These are phyloP conservation scores for Ctena decussata DNA, from an alignment of 2,888 invertebrate genomes.

Conservation along the genomic window DNA sequence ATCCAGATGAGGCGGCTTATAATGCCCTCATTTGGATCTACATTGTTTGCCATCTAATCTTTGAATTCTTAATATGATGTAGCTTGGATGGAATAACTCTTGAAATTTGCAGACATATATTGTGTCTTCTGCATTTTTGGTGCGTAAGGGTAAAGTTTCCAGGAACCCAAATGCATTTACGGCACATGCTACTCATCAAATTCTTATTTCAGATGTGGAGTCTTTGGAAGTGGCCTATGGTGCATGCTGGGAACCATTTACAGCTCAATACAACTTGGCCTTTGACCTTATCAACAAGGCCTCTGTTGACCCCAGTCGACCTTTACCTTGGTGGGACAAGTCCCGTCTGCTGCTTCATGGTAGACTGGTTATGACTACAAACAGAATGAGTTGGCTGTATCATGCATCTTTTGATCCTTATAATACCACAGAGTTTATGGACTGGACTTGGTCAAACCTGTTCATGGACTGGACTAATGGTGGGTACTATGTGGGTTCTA, in stretches of 20 bases:
- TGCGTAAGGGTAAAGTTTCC: too few relatives aligned
- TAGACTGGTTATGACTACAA: slow-evolving; percentile 94
- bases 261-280: slow-evolving; percentile 95
- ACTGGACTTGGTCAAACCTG: slow-evolving; percentile 97
- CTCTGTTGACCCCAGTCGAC: slow-evolving; percentile 94
- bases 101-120: too few relatives aligned
- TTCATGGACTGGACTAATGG: slow-evolving; percentile 99
- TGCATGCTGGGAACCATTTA: slow-evolving; percentile 99
- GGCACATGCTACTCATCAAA: too few relatives aligned
- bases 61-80: too few relatives aligned
- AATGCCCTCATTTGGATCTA: too few relatives aligned
- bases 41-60: too few relatives aligned
- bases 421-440: slow-evolving; percentile 99
- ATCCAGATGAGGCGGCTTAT: too few relatives aligned
- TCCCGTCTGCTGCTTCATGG: slow-evolving; percentile 97
- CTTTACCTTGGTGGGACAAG: slow-evolving; percentile 99
- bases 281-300: slow-evolving; percentile 90
- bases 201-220: slow-evolving; percentile 92
- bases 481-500: too few relatives aligned
- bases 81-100: too few relatives aligned
- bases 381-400: slow-evolving; percentile 95
- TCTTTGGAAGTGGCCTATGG: slow-evolving; percentile 98
- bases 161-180: too few relatives aligned
- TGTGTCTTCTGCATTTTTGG: too few relatives aligned
- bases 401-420: slow-evolving; percentile 99